Conservation (phyloP, 2,113 vertebrate genomes). For the Rhea pennata region DNA sequence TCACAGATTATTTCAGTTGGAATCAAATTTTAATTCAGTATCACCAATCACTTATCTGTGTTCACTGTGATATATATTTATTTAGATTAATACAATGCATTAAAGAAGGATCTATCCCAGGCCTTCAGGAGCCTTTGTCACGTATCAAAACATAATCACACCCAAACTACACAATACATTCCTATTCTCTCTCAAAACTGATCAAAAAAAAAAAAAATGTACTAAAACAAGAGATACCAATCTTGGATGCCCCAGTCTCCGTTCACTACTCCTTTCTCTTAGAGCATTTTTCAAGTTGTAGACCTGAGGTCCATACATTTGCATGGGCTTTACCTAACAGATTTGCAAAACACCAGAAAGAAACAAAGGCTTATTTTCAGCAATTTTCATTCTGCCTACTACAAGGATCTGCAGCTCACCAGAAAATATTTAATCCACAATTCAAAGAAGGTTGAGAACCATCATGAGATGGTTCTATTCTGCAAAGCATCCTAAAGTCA, state of each 20-base stretch:
- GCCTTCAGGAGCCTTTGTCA: background rate
- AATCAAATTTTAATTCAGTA: background rate
- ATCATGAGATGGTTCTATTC: background rate
- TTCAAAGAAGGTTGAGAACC: background rate
- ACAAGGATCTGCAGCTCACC: background rate
- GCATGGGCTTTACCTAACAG: background rate
- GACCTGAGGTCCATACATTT: fast-evolving
- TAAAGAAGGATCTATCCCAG: background rate
- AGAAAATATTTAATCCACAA: background rate
- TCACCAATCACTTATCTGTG: background rate
- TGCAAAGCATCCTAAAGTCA: background rate
- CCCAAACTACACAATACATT: background rate
- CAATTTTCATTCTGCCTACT: background rate
- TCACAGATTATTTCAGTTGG: background rate
- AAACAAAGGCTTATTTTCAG: background rate
- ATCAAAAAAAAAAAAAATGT: background rate
- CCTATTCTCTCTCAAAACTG: background rate
- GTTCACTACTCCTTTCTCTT: background rate
- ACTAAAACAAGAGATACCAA: background rate
- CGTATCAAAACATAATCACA: background rate
- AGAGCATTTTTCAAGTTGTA: background rate
- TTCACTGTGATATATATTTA: background rate
- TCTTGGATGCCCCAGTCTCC: background rate
- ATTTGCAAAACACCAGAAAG: background rate
- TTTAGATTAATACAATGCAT: background rate